Base-by-base conservation (phyloP, 2,113 vertebrate species). In the Coptodon rendalli region DNA sequence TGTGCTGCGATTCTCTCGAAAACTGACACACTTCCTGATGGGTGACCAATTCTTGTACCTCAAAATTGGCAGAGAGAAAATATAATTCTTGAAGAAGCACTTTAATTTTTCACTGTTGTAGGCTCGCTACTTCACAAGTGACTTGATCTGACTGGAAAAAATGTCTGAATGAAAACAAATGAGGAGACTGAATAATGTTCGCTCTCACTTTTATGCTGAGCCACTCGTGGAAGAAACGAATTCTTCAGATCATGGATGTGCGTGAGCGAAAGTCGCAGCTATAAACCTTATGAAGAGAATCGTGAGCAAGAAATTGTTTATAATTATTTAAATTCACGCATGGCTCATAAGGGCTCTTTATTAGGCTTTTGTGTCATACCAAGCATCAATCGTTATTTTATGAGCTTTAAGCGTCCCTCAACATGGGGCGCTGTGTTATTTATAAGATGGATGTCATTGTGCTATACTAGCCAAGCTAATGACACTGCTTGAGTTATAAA, bases 401-500 rank as follows among this genome's bases (percentile, higher is more conserved):
- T 29, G 8, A 45, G 54, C 43, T 73, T 80, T 29, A 68, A 19
- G 56, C 52, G 34, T 80, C 53, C 11, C 22, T n/a, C 12, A 86
- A 53, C 86, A 56, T 9, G 17, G 24, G 71, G 45, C 27, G 54
- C 87, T 29, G 27, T 53, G 83, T 81, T 84, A 83, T 89, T 78
- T 59, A 71, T 78, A 85, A 86, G 29, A 52, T 56, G 76, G 86
- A 71, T 76, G 50, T 87, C 78, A 86, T 16, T 87, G 89, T 81
- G 85, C 80, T 86, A 38, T 57, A 71, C 61, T 52, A 54, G 83
- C 76, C 50, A n/a, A 59, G 83, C 56, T 92, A 89, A 94, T 93
- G 89, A 88, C 87, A 89, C 76, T 91, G 22, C 90, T 80, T 81
- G 83, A 89, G 89, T 92, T 94, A 94, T 95, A 94, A 95, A 95